Conservation (phyloP, 2,797 vertebrate species). For the Toxotes lorentzi region DNA sequence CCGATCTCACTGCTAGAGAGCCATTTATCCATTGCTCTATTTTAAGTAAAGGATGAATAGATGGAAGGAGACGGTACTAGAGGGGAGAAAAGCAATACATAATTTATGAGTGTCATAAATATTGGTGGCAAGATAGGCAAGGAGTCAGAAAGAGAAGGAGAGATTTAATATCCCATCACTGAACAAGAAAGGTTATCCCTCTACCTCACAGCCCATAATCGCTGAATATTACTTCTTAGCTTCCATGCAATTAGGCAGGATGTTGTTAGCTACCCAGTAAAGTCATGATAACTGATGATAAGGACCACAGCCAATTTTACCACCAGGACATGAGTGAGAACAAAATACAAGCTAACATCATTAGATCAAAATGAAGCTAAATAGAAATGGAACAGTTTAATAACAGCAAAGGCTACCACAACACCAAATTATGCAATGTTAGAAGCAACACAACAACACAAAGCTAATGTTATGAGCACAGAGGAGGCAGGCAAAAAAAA, state of each 20-base stretch:
- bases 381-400: neutral
- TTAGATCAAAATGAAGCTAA: neutral
- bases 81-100: constrained; percentile 62
- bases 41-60: constrained; percentile 48
- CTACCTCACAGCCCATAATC: neutral
- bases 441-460: neutral
- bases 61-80: constrained; percentile 45
- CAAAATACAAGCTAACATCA: neutral
- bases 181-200: constrained; percentile 11
- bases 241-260: neutral
- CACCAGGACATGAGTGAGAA: neutral
- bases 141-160: constrained; percentile 11
- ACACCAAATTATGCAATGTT: neutral
- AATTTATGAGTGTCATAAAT: constrained; percentile 72
- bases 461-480: neutral
- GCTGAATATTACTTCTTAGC: constrained; percentile 9
- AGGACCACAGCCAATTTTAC: neutral
- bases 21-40: constrained; percentile 43
- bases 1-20: constrained; percentile 18
- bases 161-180: constrained; percentile 44
- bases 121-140: constrained; percentile 35
- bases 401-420: neutral
- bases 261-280: neutral
- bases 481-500: neutral
- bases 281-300: constrained; percentile 8